phyloP scores from a whole-genome alignment of 2,113 vertebrate species.

The Heptranchias perlo region DNA sequence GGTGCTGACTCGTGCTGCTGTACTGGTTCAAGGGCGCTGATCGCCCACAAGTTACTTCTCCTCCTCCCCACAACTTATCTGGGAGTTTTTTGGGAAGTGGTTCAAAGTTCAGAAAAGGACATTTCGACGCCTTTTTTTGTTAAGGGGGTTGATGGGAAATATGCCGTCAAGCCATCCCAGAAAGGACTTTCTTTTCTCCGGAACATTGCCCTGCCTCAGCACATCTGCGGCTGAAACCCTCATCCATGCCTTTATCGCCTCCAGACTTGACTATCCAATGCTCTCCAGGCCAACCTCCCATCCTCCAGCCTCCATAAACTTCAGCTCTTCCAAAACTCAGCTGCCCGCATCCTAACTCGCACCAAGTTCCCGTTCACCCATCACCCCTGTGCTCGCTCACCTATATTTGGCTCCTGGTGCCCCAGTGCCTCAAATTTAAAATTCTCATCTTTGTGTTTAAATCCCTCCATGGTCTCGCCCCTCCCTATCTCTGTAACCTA shows the following conservation, averaged over 20 bases:
- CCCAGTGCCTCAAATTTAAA: neutral
- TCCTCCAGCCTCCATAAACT: neutral
- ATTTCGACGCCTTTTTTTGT: neutral
- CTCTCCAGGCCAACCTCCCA: neutral
- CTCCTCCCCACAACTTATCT: neutral
- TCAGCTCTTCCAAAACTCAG: neutral
- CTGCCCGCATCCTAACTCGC: neutral
- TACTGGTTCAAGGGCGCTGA: neutral
- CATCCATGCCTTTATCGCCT: neutral
- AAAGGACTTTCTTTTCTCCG: neutral
- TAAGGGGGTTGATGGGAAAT: neutral
- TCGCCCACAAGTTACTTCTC: neutral
- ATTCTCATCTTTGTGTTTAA: too few species aligned
- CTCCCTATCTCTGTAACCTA: neutral
- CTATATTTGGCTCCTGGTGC: too few species aligned
- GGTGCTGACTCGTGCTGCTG: neutral
- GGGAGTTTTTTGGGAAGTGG: neutral
- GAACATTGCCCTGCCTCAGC: neutral
- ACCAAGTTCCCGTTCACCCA: too few species aligned
- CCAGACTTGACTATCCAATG: neutral
- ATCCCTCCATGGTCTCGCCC: neutral
- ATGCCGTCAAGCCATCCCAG: neutral
- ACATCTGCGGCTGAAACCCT: neutral
- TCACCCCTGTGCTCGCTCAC: too few species aligned
- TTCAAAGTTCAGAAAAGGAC: slow-evolving; percentile 2